Evolutionary conservation across 2,113 vertebrate species (phyloP).

Genomic region (Malaclemys terrapin): DNA sequence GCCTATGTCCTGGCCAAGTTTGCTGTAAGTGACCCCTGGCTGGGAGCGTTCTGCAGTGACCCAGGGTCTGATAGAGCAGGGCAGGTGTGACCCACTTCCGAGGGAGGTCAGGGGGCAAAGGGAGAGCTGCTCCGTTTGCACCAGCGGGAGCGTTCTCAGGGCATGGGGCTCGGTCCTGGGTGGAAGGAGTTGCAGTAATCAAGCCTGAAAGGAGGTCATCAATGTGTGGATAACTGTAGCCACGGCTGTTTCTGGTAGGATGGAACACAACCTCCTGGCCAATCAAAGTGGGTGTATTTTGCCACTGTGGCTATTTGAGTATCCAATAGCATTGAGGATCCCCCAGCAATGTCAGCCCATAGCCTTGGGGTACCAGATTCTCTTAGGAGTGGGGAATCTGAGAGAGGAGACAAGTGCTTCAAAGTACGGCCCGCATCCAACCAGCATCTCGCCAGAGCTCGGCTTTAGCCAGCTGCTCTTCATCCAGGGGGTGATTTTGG

Average conservation of each 20-base stretch:
- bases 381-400: background rate
- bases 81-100: background rate
- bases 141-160: background rate
- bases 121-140: background rate
- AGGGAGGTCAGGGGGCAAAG: background rate
- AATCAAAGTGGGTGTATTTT: background rate
- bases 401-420: background rate
- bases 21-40: slow-evolving; percentile 84
- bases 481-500: background rate
- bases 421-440: background rate
- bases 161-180: background rate
- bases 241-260: background rate
- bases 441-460: background rate
- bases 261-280: background rate
- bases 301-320: background rate
- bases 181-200: background rate
- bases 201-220: background rate
- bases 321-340: background rate
- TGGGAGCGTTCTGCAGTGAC: background rate
- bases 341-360: background rate
- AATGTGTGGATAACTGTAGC: background rate
- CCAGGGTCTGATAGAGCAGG: background rate
- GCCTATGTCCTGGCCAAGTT: slow-evolving; percentile 96
- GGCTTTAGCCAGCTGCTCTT: background rate
- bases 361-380: background rate